Percentiles rank a stretch among this genome's conserved stretches.
Evolutionary conservation across 2,888 invertebrate genomes (phyloP).

Genomic region (Colletes collaris): DNA sequence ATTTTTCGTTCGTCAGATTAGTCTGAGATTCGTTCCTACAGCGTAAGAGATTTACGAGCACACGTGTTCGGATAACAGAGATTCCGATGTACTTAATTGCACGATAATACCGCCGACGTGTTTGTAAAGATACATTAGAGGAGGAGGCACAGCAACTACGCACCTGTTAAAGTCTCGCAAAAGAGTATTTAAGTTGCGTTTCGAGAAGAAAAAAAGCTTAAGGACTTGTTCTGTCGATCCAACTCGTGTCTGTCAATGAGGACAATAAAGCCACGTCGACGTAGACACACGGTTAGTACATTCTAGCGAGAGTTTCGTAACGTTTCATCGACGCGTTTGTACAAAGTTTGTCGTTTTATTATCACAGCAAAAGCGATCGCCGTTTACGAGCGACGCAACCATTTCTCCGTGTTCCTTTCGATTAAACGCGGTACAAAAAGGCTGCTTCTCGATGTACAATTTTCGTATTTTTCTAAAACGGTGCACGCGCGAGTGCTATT

Average conservation of each 20-base stretch:
- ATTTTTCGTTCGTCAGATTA: neutral
- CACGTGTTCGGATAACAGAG: neutral
- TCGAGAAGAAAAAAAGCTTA: constrained; percentile 5
- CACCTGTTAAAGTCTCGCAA: constrained; percentile 57
- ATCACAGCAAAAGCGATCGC: neutral
- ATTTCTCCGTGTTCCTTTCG: constrained; percentile 35
- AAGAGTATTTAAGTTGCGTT: constrained; percentile 13
- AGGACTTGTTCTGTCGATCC: constrained; percentile 5
- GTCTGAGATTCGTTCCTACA: too few species aligned
- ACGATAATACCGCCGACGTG: constrained; percentile 1
- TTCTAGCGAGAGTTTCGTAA: constrained; percentile 29
- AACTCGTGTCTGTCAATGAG: constrained; percentile 46
- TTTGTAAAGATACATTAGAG: constrained; percentile 33
- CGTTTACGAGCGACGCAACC: constrained; percentile 4
- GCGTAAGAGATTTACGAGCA: neutral
- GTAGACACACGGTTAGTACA: constrained; percentile 13
- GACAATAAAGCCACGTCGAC: constrained; percentile 53
- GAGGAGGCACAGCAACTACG: constrained; percentile 46
- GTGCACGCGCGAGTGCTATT: constrained; percentile 19
- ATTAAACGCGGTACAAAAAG: constrained; percentile 18
- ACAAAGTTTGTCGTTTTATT: constrained; percentile 41
- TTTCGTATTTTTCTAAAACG: constrained; percentile 40
- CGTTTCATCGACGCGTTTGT: constrained; percentile 38
- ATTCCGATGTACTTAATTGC: neutral
- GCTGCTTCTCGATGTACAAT: constrained; percentile 39